phyloP scores from a whole-genome alignment of 2,888 invertebrate genomes.

The Netelia virgata region DNA sequence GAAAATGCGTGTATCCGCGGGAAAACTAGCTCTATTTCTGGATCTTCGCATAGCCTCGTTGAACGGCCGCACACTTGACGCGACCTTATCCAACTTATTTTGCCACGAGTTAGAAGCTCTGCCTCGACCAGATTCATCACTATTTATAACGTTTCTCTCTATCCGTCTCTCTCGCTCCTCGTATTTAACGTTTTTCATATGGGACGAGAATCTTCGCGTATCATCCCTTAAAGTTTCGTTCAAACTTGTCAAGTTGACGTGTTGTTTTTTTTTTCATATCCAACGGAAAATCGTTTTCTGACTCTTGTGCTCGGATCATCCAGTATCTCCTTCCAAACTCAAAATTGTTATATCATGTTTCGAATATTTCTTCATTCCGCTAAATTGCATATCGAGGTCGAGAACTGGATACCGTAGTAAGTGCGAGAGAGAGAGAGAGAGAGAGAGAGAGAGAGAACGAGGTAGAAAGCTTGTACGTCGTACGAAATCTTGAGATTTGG shows the following conservation, averaged over 20 bases:
- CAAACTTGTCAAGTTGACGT: not conserved
- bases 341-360: constrained; percentile 1
- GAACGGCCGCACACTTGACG: constrained; percentile 60
- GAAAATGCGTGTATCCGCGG: constrained; percentile 22
- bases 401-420: not conserved
- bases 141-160: constrained; percentile 67
- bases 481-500: constrained; percentile 31
- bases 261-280: constrained; percentile 16
- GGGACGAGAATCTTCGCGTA: too few species aligned
- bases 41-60: constrained; percentile 57
- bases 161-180: constrained; percentile 9
- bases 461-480: not conserved
- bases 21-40: constrained; percentile 61
- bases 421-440: not conserved
- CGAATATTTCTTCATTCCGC: constrained; percentile 30
- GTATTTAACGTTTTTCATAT: too few species aligned
- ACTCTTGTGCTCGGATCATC: not conserved
- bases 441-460: not conserved
- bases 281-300: not conserved
- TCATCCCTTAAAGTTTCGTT: not conserved
- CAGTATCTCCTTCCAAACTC: too few species aligned
- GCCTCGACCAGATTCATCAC: constrained; percentile 69
- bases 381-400: constrained; percentile 18
- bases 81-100: constrained; percentile 65
- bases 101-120: constrained; percentile 52